Percentiles rank a stretch among this genome's conserved stretches.
Conservation (phyloP, 1,140 invertebrate genomes). For the Gonioctena quinquepunctata region DNA sequence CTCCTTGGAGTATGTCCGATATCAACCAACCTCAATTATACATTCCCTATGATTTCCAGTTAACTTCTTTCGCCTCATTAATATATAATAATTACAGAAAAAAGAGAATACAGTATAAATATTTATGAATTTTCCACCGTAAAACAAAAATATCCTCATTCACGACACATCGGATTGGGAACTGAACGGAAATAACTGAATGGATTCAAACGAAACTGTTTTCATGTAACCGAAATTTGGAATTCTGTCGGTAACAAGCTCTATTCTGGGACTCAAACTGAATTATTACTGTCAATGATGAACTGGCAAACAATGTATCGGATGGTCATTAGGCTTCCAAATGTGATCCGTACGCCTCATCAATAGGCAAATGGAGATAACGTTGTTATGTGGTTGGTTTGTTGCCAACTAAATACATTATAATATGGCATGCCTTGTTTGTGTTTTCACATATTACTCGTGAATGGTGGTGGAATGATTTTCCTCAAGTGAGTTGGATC, state of each 20-base stretch:
- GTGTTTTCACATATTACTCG: neutral
- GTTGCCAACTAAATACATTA: neutral
- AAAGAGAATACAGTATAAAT: too few relatives aligned
- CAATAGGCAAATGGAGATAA: neutral
- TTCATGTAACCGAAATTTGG: neutral
- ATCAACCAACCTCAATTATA: too few relatives aligned
- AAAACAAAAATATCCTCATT: too few relatives aligned
- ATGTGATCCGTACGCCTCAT: constrained; percentile 2
- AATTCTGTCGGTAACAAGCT: neutral
- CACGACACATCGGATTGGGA: too few relatives aligned
- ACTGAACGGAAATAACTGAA: too few relatives aligned
- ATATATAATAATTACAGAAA: too few relatives aligned
- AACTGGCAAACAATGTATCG: constrained; percentile 4
- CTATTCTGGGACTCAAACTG: neutral
- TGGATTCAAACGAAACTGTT: neutral
- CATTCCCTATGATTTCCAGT: too few relatives aligned
- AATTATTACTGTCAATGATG: constrained; percentile 2
- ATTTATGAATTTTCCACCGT: too few relatives aligned
- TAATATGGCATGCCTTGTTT: neutral
- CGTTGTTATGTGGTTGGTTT: neutral
- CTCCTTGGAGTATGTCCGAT: too few relatives aligned
- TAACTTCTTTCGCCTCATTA: too few relatives aligned
- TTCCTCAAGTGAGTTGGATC: too few relatives aligned
- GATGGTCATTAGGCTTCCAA: neutral
- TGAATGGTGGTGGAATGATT: too few relatives aligned